Base-by-base conservation (phyloP, 2,797 vertebrate species). In the Alectoris magna region DNA sequence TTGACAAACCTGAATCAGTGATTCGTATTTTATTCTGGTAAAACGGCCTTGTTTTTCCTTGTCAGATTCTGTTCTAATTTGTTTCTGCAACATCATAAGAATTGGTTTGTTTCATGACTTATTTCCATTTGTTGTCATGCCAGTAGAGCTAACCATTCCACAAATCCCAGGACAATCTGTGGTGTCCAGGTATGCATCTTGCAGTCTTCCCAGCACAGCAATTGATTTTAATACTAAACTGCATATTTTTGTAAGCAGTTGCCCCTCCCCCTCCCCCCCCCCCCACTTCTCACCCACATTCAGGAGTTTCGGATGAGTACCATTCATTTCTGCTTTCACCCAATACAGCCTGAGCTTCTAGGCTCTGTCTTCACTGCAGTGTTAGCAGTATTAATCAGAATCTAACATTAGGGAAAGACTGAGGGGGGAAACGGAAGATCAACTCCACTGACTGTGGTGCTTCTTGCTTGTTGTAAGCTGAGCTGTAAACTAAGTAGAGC, bases 331-430 rank as follows among this genome's bases (percentile, higher is more conserved):
- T 94, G 58, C 68, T 80, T 85, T 95, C 77, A 88, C 41, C 84
- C 55, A 96, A 80, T 85, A 90, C 94, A 90, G 43, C 38, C 58
- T 43, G 53, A 78, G 86, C 64, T 91, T 86, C 79, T 46, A 82
- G 89, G 44, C 74, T 94, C 78, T 96, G 83, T 66, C 62, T 94
- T 95, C 83, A 80, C 63, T 90, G 76, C 60, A 59, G 14, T 93
- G 92, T 95, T 82, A 94, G 38, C 87, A 74, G 14, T 62, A 48
- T 74, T 80, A 87, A 58, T 84, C 74, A 93, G 80, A 91, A 84
- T 56, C 14, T 66, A 79, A 82, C 46, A 78, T 31, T 38, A 86
- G 79, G 69, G 72, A 75, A 95, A 87, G 60, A 49, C 0, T 21
- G 38, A 90, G 38, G 23, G n/a, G 53, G 19, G 7, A 88, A 88